Evolutionary conservation across 1,140 invertebrate species (phyloP).

Genomic region (Pteromalus puparum): DNA sequence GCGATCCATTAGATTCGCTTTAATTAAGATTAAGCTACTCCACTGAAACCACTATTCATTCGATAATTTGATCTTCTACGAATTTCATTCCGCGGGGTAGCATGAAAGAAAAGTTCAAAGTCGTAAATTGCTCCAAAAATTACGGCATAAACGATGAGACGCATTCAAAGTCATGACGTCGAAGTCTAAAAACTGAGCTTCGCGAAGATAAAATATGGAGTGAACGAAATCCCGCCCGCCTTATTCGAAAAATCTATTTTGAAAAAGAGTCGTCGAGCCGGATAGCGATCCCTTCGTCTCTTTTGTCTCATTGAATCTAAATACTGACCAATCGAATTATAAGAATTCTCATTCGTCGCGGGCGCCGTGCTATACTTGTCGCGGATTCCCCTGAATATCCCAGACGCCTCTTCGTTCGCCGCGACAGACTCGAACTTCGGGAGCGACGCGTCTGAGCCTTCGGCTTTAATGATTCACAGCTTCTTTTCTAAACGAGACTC

Average conservation of each 20-base stretch:
- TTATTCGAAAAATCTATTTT: not conserved
- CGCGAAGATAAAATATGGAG: not conserved
- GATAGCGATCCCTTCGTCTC: not conserved
- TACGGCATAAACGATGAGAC: not conserved
- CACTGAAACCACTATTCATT: not conserved
- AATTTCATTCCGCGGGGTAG: not conserved
- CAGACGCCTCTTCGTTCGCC: not conserved
- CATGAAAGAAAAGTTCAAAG: not conserved
- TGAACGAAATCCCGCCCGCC: no score
- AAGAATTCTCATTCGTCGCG: not conserved
- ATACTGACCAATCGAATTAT: constrained; percentile 40
- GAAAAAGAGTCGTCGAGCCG: not conserved
- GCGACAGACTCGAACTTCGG: constrained; percentile 5
- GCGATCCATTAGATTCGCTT: not conserved
- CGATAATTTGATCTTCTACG: not conserved
- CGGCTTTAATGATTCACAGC: constrained; percentile 26
- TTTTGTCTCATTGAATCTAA: constrained; percentile 12
- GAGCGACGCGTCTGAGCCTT: constrained; percentile 24
- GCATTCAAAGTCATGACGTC: not conserved
- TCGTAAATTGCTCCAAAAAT: not conserved
- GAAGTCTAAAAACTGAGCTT: not conserved
- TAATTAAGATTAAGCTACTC: constrained; percentile 17
- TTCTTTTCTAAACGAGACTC: constrained; percentile 25
- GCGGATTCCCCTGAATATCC: constrained; percentile 14
- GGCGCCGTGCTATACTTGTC: constrained; percentile 1